Base-by-base conservation (phyloP, 2,113 vertebrate species). In the Thunnus thynnus region DNA sequence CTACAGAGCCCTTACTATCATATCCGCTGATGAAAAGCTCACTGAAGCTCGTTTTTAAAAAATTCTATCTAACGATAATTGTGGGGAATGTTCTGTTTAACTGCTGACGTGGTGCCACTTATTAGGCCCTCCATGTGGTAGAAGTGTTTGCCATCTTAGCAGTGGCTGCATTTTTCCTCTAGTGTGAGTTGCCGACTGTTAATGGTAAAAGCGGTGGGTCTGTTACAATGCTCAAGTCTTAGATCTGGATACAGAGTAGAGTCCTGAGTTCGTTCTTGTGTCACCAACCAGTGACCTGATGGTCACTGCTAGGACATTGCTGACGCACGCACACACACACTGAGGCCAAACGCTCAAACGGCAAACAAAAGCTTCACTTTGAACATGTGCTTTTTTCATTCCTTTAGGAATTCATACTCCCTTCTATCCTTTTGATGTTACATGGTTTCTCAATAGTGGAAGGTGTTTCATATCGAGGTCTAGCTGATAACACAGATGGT, bases 391-490 rank as follows among this genome's bases (percentile, higher is more conserved):
- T 82, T 76, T 78, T 70, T 74, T 87, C 51, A 73, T 81, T 73
- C 48, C 61, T 81, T 17, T 13, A 68, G 81, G 80, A 83, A 83
- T 82, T 76, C 65, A 70, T 92, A 76, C 68, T 86, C 76, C 72
- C 58, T 71, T 72, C 27, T 54, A 0, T 79, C 61, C 66, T 76
- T 94, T 84, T 91, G 88, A 92, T 88, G 86, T 91, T 78, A 27
- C 27, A 47, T 11, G 11, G 20, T 71, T 64, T 90, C 82, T 92
- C 83, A 92, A 87, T 92, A 83, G 76, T 64, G 32, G 74, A 90
- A 94, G 92, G 93, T 94, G 95, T 95, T 95, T 94, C 94, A 93
- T 94, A 93, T 94, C 76, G 87, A 76, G 62, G 65, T 73, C 69
- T 81, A 72, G 83, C 80, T 92, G 93, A 94, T 94, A 92, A 91